Evolutionary conservation across 2,888 invertebrate genomes (phyloP).

Genomic region (Clunio marinus): DNA sequence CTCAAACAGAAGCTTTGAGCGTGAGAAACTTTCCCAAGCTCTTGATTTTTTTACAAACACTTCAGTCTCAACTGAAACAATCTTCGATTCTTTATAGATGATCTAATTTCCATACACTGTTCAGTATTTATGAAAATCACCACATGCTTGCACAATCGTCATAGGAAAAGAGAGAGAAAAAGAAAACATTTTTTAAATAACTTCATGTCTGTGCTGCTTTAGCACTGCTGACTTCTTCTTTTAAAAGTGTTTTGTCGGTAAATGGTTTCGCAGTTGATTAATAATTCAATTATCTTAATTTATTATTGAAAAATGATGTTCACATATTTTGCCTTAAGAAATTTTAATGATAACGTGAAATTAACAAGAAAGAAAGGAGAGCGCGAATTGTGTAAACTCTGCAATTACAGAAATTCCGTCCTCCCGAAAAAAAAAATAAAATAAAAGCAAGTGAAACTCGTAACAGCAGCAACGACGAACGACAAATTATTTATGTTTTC

Average conservation of each 20-base stretch:
- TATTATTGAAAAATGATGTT: constrained; percentile 19
- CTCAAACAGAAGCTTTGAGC: not conserved
- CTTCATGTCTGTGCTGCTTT: too few relatives aligned
- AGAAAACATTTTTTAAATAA: too few relatives aligned
- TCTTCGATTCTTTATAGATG: not conserved
- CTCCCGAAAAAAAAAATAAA: not conserved
- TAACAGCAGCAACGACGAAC: too few relatives aligned
- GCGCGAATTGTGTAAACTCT: not conserved
- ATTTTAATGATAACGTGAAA: constrained; percentile 15
- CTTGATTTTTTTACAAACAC: constrained; percentile 25
- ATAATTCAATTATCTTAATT: constrained; percentile 33
- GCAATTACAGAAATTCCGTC: constrained; percentile 14
- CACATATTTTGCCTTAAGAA: not conserved
- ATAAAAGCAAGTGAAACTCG: too few relatives aligned
- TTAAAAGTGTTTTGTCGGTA: not conserved
- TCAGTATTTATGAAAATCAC: not conserved
- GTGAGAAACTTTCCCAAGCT: constrained; percentile 35
- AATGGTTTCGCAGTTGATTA: constrained; percentile 6
- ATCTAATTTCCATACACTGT: constrained; percentile 22
- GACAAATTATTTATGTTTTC: not conserved
- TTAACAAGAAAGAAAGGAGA: not conserved
- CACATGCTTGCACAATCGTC: not conserved
- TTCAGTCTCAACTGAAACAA: not conserved
- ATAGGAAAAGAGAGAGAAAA: too few relatives aligned
- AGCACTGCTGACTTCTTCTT: too few relatives aligned